Evolutionary conservation across 1,140 invertebrate genomes (phyloP).

Genomic region (Orchestia grillus): DNA sequence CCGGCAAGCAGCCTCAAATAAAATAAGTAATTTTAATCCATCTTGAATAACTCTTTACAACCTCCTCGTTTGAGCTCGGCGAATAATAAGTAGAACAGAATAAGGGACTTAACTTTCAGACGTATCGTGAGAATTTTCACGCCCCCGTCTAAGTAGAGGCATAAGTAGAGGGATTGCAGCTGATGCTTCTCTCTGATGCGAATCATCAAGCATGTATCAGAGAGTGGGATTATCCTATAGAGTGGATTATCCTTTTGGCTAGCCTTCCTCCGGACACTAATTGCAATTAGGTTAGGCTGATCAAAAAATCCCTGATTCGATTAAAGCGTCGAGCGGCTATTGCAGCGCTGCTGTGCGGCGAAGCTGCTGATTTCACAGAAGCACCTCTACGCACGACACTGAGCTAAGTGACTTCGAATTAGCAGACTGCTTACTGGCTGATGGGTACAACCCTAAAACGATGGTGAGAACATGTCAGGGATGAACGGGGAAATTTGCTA

Average conservation of each 20-base stretch:
- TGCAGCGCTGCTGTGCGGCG: background rate
- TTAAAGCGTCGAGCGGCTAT: background rate
- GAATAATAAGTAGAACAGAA: background rate
- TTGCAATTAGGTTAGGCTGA: conserved; percentile 47
- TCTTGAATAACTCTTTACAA: background rate
- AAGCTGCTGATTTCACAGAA: background rate
- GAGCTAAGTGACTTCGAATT: background rate
- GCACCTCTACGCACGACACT: background rate
- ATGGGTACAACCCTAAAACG: too few relatives aligned
- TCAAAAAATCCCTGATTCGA: conserved; percentile 45
- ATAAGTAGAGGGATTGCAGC: background rate
- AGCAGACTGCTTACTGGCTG: background rate
- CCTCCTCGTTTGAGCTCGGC: background rate
- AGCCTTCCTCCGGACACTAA: conserved; percentile 12
- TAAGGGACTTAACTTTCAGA: background rate
- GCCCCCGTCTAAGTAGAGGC: background rate
- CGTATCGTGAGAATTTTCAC: background rate
- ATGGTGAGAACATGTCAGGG: background rate
- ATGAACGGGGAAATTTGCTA: background rate
- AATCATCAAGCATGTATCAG: background rate
- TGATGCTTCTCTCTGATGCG: background rate
- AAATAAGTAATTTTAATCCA: background rate
- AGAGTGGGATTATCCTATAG: background rate
- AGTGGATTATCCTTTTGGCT: conserved; percentile 14
- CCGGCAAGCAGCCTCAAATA: background rate